Percentiles rank a stretch among this genome's conserved stretches.
Conservation (phyloP, 1,140 invertebrate genomes). For the Rhopalosiphum padi region DNA sequence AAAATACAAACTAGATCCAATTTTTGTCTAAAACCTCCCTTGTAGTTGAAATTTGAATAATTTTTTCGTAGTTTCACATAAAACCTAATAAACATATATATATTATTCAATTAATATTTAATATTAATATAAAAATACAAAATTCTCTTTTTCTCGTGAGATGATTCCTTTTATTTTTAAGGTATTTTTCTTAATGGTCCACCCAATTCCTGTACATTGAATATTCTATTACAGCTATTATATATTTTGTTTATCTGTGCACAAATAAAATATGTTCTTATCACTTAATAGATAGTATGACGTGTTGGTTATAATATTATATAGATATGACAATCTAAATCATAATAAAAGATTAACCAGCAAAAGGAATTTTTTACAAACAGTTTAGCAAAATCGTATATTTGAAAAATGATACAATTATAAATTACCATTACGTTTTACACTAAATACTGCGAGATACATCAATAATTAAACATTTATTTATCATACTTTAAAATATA, state of each 20-base stretch:
- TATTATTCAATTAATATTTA: background rate
- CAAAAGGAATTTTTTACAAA: background rate
- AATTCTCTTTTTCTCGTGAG: background rate
- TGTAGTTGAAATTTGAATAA: too few species aligned
- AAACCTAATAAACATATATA: too few species aligned
- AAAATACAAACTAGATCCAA: too few species aligned
- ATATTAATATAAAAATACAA: background rate
- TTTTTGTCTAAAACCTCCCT: too few species aligned
- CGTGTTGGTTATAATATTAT: background rate
- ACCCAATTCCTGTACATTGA: background rate
- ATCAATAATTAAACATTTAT: background rate
- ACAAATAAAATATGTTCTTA: background rate
- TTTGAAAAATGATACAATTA: too few species aligned
- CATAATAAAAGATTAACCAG: background rate
- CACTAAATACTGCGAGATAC: too few species aligned
- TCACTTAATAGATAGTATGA: background rate
- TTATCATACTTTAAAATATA: background rate
- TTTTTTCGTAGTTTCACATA: too few species aligned
- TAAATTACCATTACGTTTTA: too few species aligned
- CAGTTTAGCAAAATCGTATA: background rate
- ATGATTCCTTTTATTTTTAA: background rate
- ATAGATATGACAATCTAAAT: background rate
- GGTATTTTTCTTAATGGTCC: background rate
- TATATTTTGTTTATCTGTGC: background rate
- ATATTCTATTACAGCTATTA: too few species aligned